These are phyloP conservation scores for Drosophila parthenogenetica DNA, from an alignment of 2,888 invertebrate species.

Conservation along the genomic window DNA sequence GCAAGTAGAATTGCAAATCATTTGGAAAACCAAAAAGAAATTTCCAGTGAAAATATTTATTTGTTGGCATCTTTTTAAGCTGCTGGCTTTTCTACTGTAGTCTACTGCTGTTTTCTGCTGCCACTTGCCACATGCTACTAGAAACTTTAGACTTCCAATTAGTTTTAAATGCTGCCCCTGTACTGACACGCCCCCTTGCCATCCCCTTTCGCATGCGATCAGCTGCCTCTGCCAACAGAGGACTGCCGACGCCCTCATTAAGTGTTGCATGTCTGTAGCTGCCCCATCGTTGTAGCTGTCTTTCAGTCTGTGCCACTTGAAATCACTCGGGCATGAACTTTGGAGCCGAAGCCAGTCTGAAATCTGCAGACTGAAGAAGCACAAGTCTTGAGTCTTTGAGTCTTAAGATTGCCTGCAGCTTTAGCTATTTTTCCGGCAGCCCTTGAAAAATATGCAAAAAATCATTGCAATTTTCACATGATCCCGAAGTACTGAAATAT, in stretches of 20 bases:
- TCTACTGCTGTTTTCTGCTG: constrained; percentile 20
- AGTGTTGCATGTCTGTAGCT: constrained; percentile 73
- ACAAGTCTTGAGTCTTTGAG: constrained; percentile 20
- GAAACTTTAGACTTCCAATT: constrained; percentile 61
- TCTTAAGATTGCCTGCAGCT: constrained; percentile 46
- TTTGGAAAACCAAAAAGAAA: constrained; percentile 14
- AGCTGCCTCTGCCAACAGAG: constrained; percentile 62
- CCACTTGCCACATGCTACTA: constrained; percentile 29
- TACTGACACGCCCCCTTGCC: constrained; percentile 32
- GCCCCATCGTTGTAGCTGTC: constrained; percentile 35
- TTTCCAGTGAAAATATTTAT: constrained; percentile 22
- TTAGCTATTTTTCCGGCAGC: constrained; percentile 54
- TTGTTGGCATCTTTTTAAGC: constrained; percentile 21
- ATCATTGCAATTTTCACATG: constrained; percentile 60
- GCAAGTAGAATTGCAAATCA: constrained; percentile 6
- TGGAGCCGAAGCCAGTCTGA: constrained; percentile 59
- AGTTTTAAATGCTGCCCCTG: constrained; percentile 55
- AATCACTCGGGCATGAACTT: constrained; percentile 78
- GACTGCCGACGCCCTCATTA: constrained; percentile 72
- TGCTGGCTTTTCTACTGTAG: constrained; percentile 17
- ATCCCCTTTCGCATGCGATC: constrained; percentile 62
- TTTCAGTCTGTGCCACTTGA: constrained; percentile 52
- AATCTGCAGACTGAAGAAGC: constrained; percentile 39
- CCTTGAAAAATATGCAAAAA: constrained; percentile 59
- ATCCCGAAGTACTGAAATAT: constrained; percentile 30